A percentile compares a stretch with the other conserved stretches of the same genome.
Conservation (phyloP, 2,113 vertebrate species). For the Bos taurus region ARS-UCD2.0 NC_037342.1:45195001-45195500, state of each 20-base stretch:
- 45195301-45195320: background rate
- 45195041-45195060: background rate
- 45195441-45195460: background rate
- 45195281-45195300: background rate
- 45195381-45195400: background rate
- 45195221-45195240: background rate
- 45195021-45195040: slow-evolving; percentile 7
- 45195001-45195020: background rate
- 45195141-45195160: slow-evolving; percentile 54
- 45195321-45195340: background rate
- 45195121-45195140: slow-evolving; percentile 53
- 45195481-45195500: background rate
- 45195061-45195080: background rate
- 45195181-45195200: slow-evolving; percentile 47
- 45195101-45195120: slow-evolving; percentile 39
- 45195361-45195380: background rate
- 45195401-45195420: background rate
- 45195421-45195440: background rate
- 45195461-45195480: background rate
- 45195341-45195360: background rate
- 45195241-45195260: background rate
- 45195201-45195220: background rate
- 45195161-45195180: slow-evolving; percentile 70
- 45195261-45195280: background rate
- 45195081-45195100: slow-evolving; percentile 25